Conservation (phyloP, 2,113 vertebrate genomes). For the Arizona elegans region DNA sequence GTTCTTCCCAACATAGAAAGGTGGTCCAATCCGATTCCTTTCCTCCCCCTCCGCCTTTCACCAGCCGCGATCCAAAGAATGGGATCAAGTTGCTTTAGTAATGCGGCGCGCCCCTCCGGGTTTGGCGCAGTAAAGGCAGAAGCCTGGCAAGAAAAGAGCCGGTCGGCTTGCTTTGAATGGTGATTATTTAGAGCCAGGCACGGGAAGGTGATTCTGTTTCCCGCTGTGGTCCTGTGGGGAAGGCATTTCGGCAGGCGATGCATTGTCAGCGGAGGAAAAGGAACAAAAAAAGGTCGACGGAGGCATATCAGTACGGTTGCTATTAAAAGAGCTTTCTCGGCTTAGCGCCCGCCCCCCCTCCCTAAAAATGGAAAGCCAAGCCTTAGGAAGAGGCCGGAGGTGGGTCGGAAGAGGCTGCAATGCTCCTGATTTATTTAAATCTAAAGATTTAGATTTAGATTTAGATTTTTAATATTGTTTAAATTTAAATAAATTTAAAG, state of each 20-base stretch:
- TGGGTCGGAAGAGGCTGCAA: neutral
- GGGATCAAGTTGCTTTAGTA: neutral
- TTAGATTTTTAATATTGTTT: too few species aligned
- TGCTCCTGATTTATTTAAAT: neutral
- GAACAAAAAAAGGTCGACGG: neutral
- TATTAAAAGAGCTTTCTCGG: neutral
- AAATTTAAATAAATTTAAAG: too few species aligned
- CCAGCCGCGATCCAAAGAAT: neutral
- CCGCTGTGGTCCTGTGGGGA: neutral
- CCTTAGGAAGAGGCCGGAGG: neutral
- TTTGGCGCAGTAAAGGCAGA: neutral
- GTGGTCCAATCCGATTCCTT: neutral
- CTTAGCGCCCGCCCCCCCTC: neutral
- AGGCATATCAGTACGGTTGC: neutral
- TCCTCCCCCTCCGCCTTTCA: neutral
- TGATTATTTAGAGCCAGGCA: neutral
- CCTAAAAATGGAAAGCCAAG: neutral
- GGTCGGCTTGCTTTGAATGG: neutral
- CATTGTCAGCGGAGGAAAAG: neutral
- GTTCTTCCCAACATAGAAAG: neutral
- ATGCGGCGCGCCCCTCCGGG: neutral
- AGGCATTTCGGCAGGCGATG: neutral
- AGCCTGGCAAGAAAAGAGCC: neutral
- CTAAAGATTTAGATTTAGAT: too few species aligned
- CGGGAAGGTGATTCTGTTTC: neutral